Evolutionary conservation across 2,113 vertebrate species (phyloP).

Genomic region (Ciconia maguari): DNA sequence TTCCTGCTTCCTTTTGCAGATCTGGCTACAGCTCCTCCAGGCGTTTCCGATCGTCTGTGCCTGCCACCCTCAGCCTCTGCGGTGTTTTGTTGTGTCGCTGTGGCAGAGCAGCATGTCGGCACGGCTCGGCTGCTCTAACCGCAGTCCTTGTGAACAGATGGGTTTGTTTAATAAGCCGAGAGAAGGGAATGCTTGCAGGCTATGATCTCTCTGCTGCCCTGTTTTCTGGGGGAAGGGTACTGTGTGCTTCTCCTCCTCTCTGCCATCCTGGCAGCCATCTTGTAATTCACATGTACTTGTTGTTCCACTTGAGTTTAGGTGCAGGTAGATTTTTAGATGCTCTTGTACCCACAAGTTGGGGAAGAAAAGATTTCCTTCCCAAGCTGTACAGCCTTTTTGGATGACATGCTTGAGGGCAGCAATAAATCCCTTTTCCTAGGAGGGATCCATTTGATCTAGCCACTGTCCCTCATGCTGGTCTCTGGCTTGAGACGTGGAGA

Average conservation of each 20-base stretch:
- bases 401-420: neutral
- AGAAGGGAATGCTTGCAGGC: neutral
- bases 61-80: neutral
- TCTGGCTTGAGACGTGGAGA: neutral
- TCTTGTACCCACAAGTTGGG: neutral
- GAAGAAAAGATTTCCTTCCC: neutral
- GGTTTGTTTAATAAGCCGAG: neutral
- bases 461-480: rapidly evolving
- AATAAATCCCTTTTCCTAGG: neutral
- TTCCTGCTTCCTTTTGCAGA: neutral
- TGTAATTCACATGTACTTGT: neutral
- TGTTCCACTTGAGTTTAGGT: neutral
- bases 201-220: neutral
- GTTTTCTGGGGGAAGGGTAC: neutral
- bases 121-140: neutral
- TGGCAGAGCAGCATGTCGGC: neutral
- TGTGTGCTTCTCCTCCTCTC: neutral
- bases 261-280: neutral
- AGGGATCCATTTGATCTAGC: neutral
- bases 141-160: neutral
- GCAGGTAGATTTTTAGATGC: neutral
- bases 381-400: neutral
- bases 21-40: neutral
- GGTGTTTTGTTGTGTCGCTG: neutral
- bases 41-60: rapidly evolving